Evolutionary conservation across 1,140 invertebrate species (phyloP).

Genomic region (Habropoda laboriosa): DNA sequence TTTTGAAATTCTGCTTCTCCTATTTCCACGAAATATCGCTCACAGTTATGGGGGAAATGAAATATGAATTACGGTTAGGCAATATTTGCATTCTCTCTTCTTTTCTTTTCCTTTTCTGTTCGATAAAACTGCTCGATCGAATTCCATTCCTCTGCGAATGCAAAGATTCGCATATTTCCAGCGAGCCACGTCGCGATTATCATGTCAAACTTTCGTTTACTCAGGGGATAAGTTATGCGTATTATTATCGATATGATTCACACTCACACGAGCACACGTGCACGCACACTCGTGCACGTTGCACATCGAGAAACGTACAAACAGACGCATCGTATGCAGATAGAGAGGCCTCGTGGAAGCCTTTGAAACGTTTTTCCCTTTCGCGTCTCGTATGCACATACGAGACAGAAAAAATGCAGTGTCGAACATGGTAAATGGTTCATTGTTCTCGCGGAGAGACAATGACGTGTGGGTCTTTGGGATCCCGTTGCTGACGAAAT

Average conservation of each 20-base stretch:
- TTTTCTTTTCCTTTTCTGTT: not conserved
- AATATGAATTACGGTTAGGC: not conserved
- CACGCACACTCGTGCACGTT: not conserved
- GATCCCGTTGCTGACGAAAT: conserved; percentile 53
- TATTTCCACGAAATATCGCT: not conserved
- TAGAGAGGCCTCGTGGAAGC: conserved; percentile 1
- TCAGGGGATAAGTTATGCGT: conserved; percentile 1
- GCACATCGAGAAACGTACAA: not conserved
- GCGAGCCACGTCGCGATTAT: not conserved
- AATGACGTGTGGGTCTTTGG: conserved; percentile 65
- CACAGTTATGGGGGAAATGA: no score
- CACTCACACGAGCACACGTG: no score
- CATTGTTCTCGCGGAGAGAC: conserved; percentile 67
- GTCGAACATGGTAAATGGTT: conserved; percentile 64
- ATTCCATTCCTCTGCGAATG: no score
- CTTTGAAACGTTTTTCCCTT: conserved; percentile 26
- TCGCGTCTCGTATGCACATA: conserved; percentile 26
- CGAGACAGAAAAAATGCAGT: conserved; percentile 51
- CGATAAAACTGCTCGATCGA: no score
- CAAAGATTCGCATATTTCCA: not conserved
- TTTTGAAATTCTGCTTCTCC: not conserved
- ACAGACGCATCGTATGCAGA: conserved; percentile 44
- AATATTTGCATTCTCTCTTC: not conserved
- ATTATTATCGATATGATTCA: conserved; percentile 43
- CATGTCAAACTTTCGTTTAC: not conserved